These are phyloP conservation scores for Orthonevra nobilis DNA, from an alignment of 2,888 invertebrate genomes.

Conservation along the genomic window DNA sequence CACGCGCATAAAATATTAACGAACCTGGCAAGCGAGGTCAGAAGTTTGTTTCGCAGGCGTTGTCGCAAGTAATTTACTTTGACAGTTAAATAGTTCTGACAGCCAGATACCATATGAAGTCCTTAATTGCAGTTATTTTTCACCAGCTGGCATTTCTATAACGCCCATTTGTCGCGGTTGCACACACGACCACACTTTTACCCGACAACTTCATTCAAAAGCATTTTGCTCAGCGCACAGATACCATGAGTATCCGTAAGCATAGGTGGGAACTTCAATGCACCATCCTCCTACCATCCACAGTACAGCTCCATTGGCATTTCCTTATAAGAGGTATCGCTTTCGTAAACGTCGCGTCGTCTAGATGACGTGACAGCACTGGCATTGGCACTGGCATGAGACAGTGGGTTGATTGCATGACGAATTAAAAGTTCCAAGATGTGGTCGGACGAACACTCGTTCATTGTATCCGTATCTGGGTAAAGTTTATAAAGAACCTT, in stretches of 20 bases:
- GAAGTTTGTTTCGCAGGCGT: conserved; percentile 42
- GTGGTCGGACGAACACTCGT: background rate
- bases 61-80: conserved; percentile 41
- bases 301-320: conserved; percentile 12
- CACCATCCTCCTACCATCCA: conserved; percentile 46
- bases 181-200: background rate
- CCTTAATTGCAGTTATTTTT: conserved; percentile 54
- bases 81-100: conserved; percentile 41
- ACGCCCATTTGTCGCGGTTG: conserved; percentile 50
- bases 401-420: conserved; percentile 45
- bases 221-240: background rate
- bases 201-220: conserved; percentile 30
- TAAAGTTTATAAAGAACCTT: background rate
- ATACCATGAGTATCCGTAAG: no score
- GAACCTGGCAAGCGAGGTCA: conserved; percentile 35
- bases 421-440: conserved; percentile 24
- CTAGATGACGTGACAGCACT: conserved; percentile 22
- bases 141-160: conserved; percentile 39
- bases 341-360: conserved; percentile 27
- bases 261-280: conserved; percentile 26
- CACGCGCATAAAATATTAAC: conserved; percentile 21
- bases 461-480: background rate
- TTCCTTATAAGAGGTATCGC: conserved; percentile 18
- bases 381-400: background rate
- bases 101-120: conserved; percentile 7